A percentile compares a stretch with the other conserved stretches of the same genome.
Evolutionary conservation across 1,140 invertebrate genomes (phyloP).

Genomic region (Drosophila azteca): DNA sequence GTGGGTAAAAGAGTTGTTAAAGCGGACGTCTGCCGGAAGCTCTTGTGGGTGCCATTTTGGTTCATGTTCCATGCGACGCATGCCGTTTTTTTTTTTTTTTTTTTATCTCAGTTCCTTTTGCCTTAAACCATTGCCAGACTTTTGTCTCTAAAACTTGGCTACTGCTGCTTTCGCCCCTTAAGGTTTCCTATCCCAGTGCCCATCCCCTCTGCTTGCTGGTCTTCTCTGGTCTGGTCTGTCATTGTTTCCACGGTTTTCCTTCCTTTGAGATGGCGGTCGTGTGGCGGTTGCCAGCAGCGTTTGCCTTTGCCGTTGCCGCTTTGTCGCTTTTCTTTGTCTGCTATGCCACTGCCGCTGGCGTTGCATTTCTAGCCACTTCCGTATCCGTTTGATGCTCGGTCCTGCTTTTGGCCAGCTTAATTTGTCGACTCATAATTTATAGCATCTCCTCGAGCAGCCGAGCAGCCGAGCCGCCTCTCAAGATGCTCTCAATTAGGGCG

Average conservation of each 20-base stretch:
- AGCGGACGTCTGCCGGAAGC: constrained; percentile 77
- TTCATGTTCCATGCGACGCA: constrained; percentile 73
- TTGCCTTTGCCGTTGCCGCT: not conserved
- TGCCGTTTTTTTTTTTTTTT: constrained; percentile 47
- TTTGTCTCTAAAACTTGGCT: constrained; percentile 65
- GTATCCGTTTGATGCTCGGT: constrained; percentile 14
- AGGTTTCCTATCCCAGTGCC: not conserved
- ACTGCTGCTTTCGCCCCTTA: constrained; percentile 16
- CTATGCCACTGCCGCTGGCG: constrained; percentile 3
- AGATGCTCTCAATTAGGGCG: constrained; percentile 52
- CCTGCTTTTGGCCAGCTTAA: constrained; percentile 57
- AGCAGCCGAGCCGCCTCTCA: constrained; percentile 1
- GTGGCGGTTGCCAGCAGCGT: constrained; percentile 25
- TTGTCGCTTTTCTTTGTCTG: constrained; percentile 10
- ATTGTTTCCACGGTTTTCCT: constrained; percentile 55
- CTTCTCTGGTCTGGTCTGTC: constrained; percentile 26
- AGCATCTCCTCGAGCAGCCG: constrained; percentile 30
- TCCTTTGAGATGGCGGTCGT: constrained; percentile 33
- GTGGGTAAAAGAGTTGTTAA: constrained; percentile 76
- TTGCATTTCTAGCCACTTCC: constrained; percentile 24
- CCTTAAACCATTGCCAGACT: constrained; percentile 61
- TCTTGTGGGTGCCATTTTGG: constrained; percentile 79
- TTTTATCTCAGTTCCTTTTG: constrained; percentile 58
- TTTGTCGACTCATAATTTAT: constrained; percentile 77
- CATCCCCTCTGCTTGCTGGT: constrained; percentile 3